Evolutionary conservation across 2,797 vertebrate genomes (phyloP).

Genomic region (Pangasius krempfi): DNA sequence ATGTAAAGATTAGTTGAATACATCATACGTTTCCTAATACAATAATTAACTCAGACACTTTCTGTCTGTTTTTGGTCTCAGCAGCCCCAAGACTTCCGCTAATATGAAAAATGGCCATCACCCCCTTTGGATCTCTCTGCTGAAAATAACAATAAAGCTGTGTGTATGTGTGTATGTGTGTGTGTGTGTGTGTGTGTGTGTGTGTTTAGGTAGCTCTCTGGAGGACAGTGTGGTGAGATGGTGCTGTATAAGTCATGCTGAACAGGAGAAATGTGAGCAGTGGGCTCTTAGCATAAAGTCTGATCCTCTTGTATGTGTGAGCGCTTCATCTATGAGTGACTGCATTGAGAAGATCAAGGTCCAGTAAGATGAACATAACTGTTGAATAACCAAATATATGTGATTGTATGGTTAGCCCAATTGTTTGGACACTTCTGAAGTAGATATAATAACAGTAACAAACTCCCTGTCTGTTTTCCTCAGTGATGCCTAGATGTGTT

Average conservation of each 20-base stretch:
- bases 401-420: too few species aligned
- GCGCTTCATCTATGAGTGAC: constrained; percentile 79
- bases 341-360: constrained; percentile 91
- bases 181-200: constrained; percentile 3
- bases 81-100: neutral
- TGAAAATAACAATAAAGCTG: neutral
- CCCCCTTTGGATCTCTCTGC: neutral
- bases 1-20: neutral
- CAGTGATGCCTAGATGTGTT: neutral
- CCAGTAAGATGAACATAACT: constrained; percentile 41
- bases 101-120: neutral
- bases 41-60: neutral
- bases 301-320: constrained; percentile 86
- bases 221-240: constrained; percentile 89
- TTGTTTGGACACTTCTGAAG: neutral
- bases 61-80: neutral
- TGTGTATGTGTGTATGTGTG: neutral
- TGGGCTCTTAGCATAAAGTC: constrained; percentile 89
- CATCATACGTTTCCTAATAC: neutral
- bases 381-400: neutral
- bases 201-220: constrained; percentile 83
- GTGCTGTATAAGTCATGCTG: constrained; percentile 89
- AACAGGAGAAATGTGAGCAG: constrained; percentile 87
- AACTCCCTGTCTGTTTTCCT: neutral
- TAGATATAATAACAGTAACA: neutral